Evolutionary conservation across 2,797 vertebrate species (phyloP), one percentile per base, ranked within the genome.

Genomic region (Tragopan temminckii): DNA sequence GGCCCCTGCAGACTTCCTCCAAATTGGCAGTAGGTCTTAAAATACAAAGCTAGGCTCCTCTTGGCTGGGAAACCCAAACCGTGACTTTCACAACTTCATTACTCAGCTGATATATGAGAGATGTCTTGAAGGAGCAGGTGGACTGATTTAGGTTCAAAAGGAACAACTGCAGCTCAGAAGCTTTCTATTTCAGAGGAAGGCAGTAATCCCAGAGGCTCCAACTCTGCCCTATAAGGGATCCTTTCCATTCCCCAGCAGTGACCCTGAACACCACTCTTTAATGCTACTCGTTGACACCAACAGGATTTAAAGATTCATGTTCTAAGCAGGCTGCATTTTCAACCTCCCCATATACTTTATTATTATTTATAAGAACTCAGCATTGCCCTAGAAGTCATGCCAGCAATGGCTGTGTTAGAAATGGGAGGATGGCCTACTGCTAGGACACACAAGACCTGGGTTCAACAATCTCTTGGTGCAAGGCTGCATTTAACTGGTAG

Each of bases 171-270:
- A 85, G 94, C 94, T 95, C 82, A 82, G 91, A 75, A 95, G 94
- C 87, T 93, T 97, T 97, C 97, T 97, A 97, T 97, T 97, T 97
- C 95, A 95, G 96, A 97, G 91, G 87, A 91, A 89, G 85, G 88
- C 92, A 92, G 71, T 97, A 97, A 97, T 96, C 93, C 95, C 79
- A 43, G 35, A 91, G 85, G 89, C 96, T 94, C 95, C 89, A 94
- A 71, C 79, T 66, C 71, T 94, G 79, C 97, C 96, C 95, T 96
- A 95, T 90, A 97, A 93, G 95, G 94, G 92, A 85, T 96, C 89
- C 85, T 94, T 50, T 95, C 90, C 50, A 15, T 84, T 94, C 91
- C 92, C 74, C 77, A 95, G 77, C 80, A 75, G 14, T 46, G 84
- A 96, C 81, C 90, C 79, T 71, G 72, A 33, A 77, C 90, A 93